phyloP scores from a whole-genome alignment of 2,113 vertebrate species.

The Entosphenus tridentatus region DNA sequence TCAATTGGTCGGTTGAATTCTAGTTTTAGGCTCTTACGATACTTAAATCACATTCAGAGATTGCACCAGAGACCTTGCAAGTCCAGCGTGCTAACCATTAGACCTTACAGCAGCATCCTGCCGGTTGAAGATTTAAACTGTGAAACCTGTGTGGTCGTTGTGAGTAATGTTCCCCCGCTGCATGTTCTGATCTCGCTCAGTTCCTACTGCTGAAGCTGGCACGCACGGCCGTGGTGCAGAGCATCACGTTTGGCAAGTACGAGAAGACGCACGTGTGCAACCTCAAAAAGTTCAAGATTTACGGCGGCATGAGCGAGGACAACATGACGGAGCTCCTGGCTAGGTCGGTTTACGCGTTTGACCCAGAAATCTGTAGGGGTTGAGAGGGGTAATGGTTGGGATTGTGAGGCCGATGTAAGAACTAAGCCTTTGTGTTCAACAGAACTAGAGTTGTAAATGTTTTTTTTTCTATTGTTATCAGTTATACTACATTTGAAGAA shows the following conservation, averaged over 20 bases:
- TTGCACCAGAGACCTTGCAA: constrained; percentile 9
- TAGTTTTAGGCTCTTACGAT: constrained; percentile 11
- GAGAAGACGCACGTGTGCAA: constrained; percentile 98
- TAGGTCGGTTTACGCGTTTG: constrained; percentile 32
- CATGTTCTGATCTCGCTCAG: constrained; percentile 19
- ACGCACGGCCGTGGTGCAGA: constrained; percentile 83
- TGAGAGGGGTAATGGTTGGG: no score
- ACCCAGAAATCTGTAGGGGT: no score
- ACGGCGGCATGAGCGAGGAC: constrained; percentile 97
- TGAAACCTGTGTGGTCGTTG: background rate
- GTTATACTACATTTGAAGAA: no score
- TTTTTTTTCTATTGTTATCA: no score
- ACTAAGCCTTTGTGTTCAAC: no score
- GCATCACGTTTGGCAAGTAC: constrained; percentile 94
- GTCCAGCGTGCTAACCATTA: no score
- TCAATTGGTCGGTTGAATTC: constrained; percentile 9
- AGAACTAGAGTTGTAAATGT: no score
- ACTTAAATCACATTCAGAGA: constrained; percentile 13
- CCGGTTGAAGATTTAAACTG: constrained; percentile 10
- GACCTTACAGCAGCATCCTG: no score
- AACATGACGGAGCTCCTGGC: constrained; percentile 97
- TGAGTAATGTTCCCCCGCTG: constrained; percentile 10
- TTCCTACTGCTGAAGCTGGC: constrained; percentile 91
- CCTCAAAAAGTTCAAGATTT: constrained; percentile 98
- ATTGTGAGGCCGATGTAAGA: no score